Conservation (phyloP, 2,797 vertebrate species). For the Oreortyx pictus region DNA sequence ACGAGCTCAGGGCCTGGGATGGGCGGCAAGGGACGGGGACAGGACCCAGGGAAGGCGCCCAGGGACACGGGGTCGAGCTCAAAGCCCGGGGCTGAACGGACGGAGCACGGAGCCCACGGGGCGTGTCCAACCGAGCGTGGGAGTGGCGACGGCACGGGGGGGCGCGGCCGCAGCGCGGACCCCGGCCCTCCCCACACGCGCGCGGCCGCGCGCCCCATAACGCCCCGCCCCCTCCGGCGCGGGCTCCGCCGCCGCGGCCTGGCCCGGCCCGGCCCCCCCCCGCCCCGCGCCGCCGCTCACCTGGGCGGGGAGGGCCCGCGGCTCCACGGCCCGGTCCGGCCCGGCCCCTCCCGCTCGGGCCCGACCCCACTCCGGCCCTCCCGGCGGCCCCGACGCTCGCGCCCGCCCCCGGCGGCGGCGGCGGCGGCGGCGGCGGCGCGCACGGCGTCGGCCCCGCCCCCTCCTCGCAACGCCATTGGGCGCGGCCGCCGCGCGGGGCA, state of each 20-base stretch:
- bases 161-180: background rate
- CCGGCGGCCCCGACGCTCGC: slow-evolving; percentile 82
- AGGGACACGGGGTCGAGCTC: background rate
- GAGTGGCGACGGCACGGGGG: no score
- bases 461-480: background rate
- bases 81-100: background rate
- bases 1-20: no score
- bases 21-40: background rate
- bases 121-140: no score
- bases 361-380: slow-evolving; percentile 53
- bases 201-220: background rate
- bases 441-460: slow-evolving; percentile 79
- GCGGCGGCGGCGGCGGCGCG: slow-evolving; percentile 83
- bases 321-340: background rate
- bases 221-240: background rate
- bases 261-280: background rate
- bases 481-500: background rate
- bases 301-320: background rate
- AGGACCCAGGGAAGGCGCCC: background rate
- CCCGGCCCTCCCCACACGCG: background rate
- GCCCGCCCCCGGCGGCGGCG: slow-evolving; percentile 90
- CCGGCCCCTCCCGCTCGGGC: background rate
- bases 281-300: background rate
- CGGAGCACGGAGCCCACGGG: background rate
- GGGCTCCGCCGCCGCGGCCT: background rate